phyloP scores from a whole-genome alignment of 2,113 vertebrate species.

The Aplodontia rufa region DNA sequence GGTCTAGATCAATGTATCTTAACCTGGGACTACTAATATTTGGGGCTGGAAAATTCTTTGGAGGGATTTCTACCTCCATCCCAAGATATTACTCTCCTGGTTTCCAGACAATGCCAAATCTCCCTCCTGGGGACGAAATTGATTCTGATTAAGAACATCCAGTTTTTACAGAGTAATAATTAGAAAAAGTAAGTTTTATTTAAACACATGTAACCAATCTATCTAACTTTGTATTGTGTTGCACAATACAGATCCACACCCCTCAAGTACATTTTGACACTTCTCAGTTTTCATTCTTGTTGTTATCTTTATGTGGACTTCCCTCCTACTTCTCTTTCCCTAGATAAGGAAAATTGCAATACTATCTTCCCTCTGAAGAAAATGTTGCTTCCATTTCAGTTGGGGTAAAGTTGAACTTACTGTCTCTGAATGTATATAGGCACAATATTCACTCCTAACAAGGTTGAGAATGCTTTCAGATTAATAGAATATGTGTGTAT shows the following conservation, averaged over 20 bases:
- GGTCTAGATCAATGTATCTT: neutral
- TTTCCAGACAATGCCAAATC: neutral
- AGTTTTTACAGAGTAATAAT: neutral
- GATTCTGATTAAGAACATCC: neutral
- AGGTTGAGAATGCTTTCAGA: neutral
- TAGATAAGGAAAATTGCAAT: neutral
- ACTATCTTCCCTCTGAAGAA: neutral
- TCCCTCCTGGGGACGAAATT: neutral
- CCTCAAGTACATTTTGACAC: neutral
- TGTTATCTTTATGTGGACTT: neutral
- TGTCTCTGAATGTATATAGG: neutral
- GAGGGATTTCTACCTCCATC: neutral
- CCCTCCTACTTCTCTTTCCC: neutral
- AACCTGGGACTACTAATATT: neutral
- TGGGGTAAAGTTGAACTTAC: neutral
- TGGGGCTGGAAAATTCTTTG: neutral
- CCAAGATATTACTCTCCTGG: neutral
- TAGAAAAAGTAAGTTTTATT: neutral
- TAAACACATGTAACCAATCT: neutral
- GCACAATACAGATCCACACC: neutral
- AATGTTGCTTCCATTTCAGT: neutral
- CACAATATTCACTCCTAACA: neutral
- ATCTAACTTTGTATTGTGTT: neutral
- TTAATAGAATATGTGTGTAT: neutral
- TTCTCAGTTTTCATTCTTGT: neutral